phyloP scores from a whole-genome alignment of 2,888 invertebrate genomes.

The Trichopria drosophilae region DNA sequence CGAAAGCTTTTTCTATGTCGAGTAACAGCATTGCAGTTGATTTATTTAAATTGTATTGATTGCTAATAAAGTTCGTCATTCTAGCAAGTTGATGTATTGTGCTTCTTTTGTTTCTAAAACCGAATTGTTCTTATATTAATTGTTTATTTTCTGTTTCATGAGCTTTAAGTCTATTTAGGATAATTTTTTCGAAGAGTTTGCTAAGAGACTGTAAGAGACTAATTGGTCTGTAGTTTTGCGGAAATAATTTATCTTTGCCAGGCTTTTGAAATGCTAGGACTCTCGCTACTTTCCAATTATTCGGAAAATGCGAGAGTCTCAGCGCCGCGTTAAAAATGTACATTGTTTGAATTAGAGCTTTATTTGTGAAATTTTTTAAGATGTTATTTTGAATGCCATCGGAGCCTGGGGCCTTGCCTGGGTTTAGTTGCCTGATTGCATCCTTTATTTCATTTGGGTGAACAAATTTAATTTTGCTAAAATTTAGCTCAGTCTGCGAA shows the following conservation, averaged over 20 bases:
- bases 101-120: conserved; percentile 14
- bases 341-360: no score
- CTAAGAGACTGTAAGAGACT: background rate
- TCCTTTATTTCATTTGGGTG: no score
- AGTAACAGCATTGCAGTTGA: conserved; percentile 1
- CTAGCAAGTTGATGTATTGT: conserved; percentile 20
- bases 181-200: background rate
- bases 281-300: background rate
- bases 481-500: no score
- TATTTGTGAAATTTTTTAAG: no score
- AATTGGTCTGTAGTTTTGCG: conserved; percentile 3
- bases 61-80: no score
- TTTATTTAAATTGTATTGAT: background rate
- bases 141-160: conserved; percentile 11
- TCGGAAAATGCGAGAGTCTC: no score
- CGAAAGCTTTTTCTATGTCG: conserved; percentile 24
- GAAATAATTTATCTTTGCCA: conserved; percentile 1
- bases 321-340: no score
- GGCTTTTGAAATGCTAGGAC: background rate
- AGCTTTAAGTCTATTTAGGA: background rate
- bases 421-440: no score
- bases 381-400: no score
- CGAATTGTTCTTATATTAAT: conserved; percentile 8
- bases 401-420: no score
- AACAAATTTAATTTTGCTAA: background rate